These are phyloP conservation scores for Dendrophyllia cribrosa DNA, from an alignment of 64 coral and sea anemone species.

Conservation along the genomic window DNA sequence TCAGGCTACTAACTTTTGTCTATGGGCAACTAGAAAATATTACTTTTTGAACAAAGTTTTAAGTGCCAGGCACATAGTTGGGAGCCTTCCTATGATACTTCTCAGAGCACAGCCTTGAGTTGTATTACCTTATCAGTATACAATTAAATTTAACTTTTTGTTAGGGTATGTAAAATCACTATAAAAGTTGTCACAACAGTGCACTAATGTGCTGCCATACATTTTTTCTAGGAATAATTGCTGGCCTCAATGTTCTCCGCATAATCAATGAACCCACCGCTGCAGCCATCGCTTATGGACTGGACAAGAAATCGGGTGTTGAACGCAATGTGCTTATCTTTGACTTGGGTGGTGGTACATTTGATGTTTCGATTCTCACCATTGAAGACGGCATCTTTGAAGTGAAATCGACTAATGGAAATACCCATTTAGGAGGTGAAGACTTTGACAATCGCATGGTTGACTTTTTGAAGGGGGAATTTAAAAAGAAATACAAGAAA, in stretches of 20 bases:
- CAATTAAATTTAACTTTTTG: no score
- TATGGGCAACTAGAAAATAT: no score
- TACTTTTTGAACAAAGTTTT: no score
- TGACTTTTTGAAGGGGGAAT: constrained; percentile 32
- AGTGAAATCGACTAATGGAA: constrained; percentile 52
- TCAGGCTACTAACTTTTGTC: no score
- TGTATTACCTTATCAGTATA: no score
- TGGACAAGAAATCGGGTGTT: constrained; percentile 54
- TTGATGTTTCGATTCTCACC: constrained; percentile 66
- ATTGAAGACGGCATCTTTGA: constrained; percentile 78
- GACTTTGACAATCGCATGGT: constrained; percentile 72
- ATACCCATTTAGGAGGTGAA: constrained; percentile 72
- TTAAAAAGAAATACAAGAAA: constrained; percentile 66
- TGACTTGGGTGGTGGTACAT: constrained; percentile 69
- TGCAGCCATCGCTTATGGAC: constrained; percentile 70
- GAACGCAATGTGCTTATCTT: constrained; percentile 69
- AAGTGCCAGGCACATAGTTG: no score
- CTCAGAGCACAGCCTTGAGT: no score
- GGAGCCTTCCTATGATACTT: no score
- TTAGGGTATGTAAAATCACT: no score
- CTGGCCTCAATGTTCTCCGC: constrained; percentile 66
- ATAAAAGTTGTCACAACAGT: no score
- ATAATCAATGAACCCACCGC: constrained; percentile 71
- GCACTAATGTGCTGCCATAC: no score
- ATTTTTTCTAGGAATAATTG: constrained; percentile 47